Evolutionary conservation across 2,113 vertebrate genomes (phyloP).

Genomic region (Malurus alboscapulatus): DNA sequence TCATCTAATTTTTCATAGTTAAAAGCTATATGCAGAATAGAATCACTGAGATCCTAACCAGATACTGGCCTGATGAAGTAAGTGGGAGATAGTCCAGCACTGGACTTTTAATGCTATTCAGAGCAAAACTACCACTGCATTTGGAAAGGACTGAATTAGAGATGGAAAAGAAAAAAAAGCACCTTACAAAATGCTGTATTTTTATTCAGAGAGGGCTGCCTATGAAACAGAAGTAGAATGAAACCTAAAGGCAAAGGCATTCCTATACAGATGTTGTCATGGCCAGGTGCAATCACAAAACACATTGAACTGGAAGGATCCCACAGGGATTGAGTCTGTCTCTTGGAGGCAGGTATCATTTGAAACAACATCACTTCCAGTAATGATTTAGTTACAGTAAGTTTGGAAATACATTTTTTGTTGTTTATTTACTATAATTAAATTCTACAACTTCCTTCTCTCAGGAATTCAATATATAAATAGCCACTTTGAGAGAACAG

Average conservation of each 20-base stretch:
- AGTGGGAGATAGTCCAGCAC: not conserved
- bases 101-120: not conserved
- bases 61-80: not conserved
- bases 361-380: not conserved
- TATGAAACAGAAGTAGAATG: not conserved
- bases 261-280: not conserved
- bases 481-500: not conserved
- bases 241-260: not conserved
- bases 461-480: not conserved
- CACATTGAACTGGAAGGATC: not conserved
- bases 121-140: not conserved
- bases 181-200: not conserved
- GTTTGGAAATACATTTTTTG: not conserved
- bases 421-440: not conserved
- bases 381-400: not conserved
- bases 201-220: not conserved
- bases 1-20: not conserved
- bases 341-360: not conserved
- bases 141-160: not conserved
- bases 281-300: accelerated
- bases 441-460: not conserved
- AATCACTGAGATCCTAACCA: not conserved
- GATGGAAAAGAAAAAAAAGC: not conserved
- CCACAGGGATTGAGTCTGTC: not conserved
- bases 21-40: not conserved